phyloP scores from a whole-genome alignment of 2,113 vertebrate genomes.

The Cyphomyrus discorhynchus region DNA sequence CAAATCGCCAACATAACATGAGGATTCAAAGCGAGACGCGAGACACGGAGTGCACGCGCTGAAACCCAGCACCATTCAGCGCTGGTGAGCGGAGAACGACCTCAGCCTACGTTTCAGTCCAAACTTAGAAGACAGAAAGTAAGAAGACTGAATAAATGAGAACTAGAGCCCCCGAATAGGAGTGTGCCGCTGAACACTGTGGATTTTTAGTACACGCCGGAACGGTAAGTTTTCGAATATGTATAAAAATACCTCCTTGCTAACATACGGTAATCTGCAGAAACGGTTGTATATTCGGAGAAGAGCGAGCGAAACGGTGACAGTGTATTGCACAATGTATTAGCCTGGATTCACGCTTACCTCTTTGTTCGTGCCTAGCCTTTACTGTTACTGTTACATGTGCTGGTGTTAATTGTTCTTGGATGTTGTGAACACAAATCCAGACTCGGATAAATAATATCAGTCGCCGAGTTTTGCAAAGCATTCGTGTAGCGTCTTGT shows the following conservation, averaged over 20 bases:
- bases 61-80: constrained; percentile 33
- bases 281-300: not conserved
- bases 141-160: not conserved
- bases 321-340: not conserved
- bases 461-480: not conserved
- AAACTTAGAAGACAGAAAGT: constrained; percentile 14
- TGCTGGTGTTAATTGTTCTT: not conserved
- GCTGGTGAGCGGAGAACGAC: constrained; percentile 24
- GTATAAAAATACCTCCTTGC: not conserved
- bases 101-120: constrained; percentile 17
- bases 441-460: not conserved
- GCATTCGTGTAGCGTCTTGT: not conserved
- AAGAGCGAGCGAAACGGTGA: not conserved
- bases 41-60: constrained; percentile 39
- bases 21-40: constrained; percentile 48
- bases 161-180: constrained; percentile 14
- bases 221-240: constrained; percentile 6
- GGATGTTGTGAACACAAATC: not conserved
- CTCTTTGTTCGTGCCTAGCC: constrained; percentile 13
- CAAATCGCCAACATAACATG: constrained; percentile 52
- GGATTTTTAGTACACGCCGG: constrained; percentile 16
- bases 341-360: not conserved
- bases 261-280: not conserved
- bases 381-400: not conserved
- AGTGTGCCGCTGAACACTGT: not conserved